Evolutionary conservation across 2,797 vertebrate species (phyloP).

Genomic region (Eupleurogrammus muticus): DNA sequence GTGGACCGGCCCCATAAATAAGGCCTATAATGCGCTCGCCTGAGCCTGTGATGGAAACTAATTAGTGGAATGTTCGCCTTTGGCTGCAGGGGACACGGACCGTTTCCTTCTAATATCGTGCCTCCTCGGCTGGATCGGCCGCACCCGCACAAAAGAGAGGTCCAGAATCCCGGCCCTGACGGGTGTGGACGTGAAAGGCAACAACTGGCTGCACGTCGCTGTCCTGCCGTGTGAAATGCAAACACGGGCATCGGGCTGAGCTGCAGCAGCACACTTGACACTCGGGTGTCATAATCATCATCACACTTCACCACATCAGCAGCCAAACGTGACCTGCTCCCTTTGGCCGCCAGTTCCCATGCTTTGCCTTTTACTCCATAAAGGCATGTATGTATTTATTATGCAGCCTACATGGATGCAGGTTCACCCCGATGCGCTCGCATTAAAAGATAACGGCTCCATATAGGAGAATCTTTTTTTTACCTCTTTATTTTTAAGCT

Average conservation of each 20-base stretch:
- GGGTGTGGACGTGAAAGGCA: background rate
- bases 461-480: background rate
- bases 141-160: constrained; percentile 21
- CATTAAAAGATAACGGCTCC: background rate
- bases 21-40: constrained; percentile 39
- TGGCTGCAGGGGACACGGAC: constrained; percentile 37
- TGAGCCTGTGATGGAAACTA: constrained; percentile 59
- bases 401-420: background rate
- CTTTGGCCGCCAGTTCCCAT: constrained; percentile 3
- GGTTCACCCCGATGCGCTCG: too few species aligned
- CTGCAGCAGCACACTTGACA: constrained; percentile 72
- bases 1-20: constrained; percentile 56
- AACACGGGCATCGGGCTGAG: constrained; percentile 40
- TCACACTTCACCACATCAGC: constrained; percentile 42
- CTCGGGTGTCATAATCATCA: constrained; percentile 51
- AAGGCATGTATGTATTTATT: background rate
- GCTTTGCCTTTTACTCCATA: background rate
- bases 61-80: constrained; percentile 50
- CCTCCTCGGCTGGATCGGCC: constrained; percentile 33
- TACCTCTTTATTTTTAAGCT: too few species aligned
- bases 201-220: constrained; percentile 21
- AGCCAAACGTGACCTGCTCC: constrained; percentile 10
- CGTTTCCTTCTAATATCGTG: constrained; percentile 52
- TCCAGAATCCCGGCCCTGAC: background rate
- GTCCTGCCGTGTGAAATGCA: constrained; percentile 32